Evolutionary conservation across 30 jellyfish, hydroid and myxozoan genomes (phyloP), one percentile per base, ranked within the genome.

Genomic region (Kudoa iwatai): DNA sequence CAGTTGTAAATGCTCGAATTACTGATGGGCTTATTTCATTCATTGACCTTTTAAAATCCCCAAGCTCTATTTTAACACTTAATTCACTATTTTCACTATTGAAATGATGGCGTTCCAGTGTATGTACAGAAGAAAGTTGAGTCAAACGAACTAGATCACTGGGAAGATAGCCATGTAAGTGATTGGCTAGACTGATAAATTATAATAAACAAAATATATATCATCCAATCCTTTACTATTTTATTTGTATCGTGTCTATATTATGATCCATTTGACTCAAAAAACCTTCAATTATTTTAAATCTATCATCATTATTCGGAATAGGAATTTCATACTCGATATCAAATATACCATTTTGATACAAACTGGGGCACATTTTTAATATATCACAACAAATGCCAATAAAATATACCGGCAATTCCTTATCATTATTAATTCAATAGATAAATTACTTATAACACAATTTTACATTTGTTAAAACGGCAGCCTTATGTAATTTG

Each of bases 141-240:
- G n/a, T n/a, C n/a, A n/a, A n/a, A n/a, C n/a, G n/a, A n/a, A n/a
- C n/a, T n/a, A 71, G 33, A 42, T 71, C 93, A 11, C 84, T 84
- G 11, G 87, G 87, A 19, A 71, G 87, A 48, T 57, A 71, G 3
- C 93, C 93, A 55, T 71, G 93, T 2, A 83, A 60, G 3, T 17
- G 34, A 16, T 44, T 43, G 0, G 87, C 84, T 17, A 61, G 23
- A 10, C 65, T 52, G 36, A n/a, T 19, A 43, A 34, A 34, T 43
- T 41, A 34, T 20, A 19, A 21, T 2, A 51, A 11, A n/a, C 12
- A 22, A 9, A 0, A 4, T 14, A 13, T 21, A 39, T 30, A 21
- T 28, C 4, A 9, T 17, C 10, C 0, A 10, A 21, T 22, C 53
- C 25, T 13, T 44, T 25, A 51, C 63, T 45, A 53, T 24, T 44